phyloP scores from a whole-genome alignment of 1,140 invertebrate species.

The Pteromalus puparum region DNA sequence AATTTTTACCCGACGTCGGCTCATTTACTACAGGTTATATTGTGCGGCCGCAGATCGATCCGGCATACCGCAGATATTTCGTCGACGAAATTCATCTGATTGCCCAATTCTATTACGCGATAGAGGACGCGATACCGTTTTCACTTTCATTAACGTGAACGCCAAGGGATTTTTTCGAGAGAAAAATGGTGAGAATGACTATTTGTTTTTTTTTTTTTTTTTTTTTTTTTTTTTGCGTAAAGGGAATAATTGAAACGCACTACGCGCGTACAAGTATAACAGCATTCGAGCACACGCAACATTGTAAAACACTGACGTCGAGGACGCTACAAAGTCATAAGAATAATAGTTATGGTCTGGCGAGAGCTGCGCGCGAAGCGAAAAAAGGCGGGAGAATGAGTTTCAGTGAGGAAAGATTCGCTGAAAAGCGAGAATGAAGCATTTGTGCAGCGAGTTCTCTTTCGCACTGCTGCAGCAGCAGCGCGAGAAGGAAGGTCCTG shows the following conservation, averaged over 20 bases:
- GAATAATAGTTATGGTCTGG: slow-evolving; percentile 31
- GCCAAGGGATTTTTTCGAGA: too few relatives aligned
- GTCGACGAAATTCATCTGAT: background rate
- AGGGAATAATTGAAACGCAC: background rate
- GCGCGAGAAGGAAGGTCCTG: slow-evolving; percentile 14
- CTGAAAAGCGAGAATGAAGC: slow-evolving; percentile 35
- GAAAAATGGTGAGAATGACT: too few relatives aligned
- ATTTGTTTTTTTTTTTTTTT: too few relatives aligned
- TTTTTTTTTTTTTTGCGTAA: too few relatives aligned
- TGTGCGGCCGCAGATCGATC: slow-evolving; percentile 13
- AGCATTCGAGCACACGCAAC: background rate
- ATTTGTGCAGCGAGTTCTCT: slow-evolving; percentile 30
- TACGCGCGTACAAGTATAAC: too few relatives aligned
- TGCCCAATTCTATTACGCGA: background rate
- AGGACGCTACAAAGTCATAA: slow-evolving; percentile 30
- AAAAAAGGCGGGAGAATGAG: slow-evolving; percentile 29
- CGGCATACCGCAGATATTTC: background rate
- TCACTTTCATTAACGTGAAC: background rate
- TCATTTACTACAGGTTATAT: slow-evolving; percentile 27
- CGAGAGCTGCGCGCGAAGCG: background rate
- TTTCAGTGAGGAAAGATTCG: slow-evolving; percentile 39
- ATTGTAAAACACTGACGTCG: background rate
- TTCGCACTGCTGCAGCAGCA: background rate
- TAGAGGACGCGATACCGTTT: background rate
- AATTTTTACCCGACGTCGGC: slow-evolving; percentile 29